phyloP scores from a whole-genome alignment of 2,797 vertebrate species.

The Hoplostethus mediterraneus region DNA sequence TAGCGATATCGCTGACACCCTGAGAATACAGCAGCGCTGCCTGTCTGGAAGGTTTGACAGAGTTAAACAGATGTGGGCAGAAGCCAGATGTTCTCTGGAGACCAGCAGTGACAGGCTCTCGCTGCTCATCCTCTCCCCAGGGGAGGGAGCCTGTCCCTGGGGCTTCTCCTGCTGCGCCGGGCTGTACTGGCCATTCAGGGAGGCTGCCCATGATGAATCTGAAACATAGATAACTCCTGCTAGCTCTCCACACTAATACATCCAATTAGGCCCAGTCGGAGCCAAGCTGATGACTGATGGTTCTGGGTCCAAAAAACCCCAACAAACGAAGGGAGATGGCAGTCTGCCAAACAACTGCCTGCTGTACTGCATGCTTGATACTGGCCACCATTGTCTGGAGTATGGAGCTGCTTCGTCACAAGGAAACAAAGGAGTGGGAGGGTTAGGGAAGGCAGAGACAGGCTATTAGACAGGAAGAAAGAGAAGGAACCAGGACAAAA shows the following conservation, averaged over 20 bases:
- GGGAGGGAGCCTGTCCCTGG: constrained; percentile 32
- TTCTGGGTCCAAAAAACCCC: not conserved
- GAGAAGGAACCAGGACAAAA: not conserved
- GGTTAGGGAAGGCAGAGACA: constrained; percentile 1
- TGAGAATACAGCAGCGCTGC: constrained; percentile 10
- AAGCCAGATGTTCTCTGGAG: constrained; percentile 33
- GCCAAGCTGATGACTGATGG: constrained; percentile 47
- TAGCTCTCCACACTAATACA: constrained; percentile 57
- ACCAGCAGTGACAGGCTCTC: constrained; percentile 40
- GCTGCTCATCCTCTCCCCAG: constrained; percentile 25
- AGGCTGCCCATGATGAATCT: constrained; percentile 56
- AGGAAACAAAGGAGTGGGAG: constrained; percentile 13
- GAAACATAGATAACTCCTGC: constrained; percentile 53
- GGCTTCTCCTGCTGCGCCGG: not conserved
- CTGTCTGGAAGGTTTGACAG: constrained; percentile 28
- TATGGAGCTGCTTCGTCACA: constrained; percentile 37
- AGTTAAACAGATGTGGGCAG: constrained; percentile 34
- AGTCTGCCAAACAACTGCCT: constrained; percentile 33
- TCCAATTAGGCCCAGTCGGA: constrained; percentile 66
- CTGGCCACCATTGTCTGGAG: constrained; percentile 28
- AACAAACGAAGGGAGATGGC: constrained; percentile 20
- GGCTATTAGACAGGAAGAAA: not conserved
- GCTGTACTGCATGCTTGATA: constrained; percentile 27
- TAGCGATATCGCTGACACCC: constrained; percentile 39
- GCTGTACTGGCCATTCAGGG: constrained; percentile 35